Conservation (phyloP, 2,797 vertebrate genomes). For the Myotis findleyi region DNA sequence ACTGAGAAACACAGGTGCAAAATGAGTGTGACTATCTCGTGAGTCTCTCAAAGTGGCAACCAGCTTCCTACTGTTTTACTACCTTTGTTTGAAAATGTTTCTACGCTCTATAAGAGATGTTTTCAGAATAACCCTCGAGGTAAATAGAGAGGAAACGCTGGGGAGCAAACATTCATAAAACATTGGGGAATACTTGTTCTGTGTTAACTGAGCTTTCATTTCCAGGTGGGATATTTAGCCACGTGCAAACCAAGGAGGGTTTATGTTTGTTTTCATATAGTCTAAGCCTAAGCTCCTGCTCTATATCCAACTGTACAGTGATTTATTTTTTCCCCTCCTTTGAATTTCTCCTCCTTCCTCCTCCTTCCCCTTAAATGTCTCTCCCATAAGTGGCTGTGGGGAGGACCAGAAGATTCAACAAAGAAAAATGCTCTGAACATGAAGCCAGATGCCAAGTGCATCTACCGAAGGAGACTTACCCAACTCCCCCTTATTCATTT, state of each 20-base stretch:
- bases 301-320: not conserved
- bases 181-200: not conserved
- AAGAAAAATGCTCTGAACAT: constrained; percentile 36
- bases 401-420: not conserved
- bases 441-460: constrained; percentile 33
- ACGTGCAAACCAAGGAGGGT: not conserved
- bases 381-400: not conserved
- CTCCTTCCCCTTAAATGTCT: constrained; percentile 15
- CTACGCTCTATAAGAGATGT: not conserved
- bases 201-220: not conserved
- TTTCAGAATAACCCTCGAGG: not conserved
- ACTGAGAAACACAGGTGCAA: not conserved
- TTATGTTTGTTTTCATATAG: not conserved
- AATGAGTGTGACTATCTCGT: not conserved
- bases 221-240: not conserved
- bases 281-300: not conserved
- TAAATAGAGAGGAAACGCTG: not conserved
- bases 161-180: not conserved
- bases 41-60: not conserved
- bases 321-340: not conserved
- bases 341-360: constrained; percentile 11
- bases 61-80: not conserved
- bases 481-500: constrained; percentile 59
- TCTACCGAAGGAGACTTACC: not conserved
- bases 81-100: not conserved